phyloP scores from a whole-genome alignment of 2,797 vertebrate species.

The Onychomys torridus region DNA sequence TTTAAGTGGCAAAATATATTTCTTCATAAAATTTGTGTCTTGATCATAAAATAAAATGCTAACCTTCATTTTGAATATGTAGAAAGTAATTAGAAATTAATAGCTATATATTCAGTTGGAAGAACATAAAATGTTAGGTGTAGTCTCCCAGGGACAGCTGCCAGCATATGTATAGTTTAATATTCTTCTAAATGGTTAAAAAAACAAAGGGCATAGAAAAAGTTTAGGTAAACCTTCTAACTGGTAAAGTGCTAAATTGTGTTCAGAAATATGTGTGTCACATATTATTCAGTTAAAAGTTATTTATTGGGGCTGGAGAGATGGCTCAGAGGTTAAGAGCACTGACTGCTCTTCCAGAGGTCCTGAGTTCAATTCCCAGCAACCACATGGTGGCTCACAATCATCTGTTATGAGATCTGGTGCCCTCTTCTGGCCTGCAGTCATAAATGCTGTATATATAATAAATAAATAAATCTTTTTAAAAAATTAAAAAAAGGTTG shows the following conservation, averaged over 20 bases:
- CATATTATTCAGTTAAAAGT: slow-evolving; percentile 26
- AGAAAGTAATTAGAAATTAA: not conserved
- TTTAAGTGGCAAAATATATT: slow-evolving; percentile 29
- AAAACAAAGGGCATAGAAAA: not conserved
- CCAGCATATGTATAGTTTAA: not conserved
- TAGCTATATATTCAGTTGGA: not conserved
- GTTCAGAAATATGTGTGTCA: not conserved
- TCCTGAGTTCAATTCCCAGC: too few species aligned
- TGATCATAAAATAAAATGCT: slow-evolving; percentile 28
- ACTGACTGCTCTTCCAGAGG: too few species aligned
- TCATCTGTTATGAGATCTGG: too few species aligned
- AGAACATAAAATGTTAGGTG: slow-evolving; percentile 38
- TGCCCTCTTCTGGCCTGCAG: too few species aligned
- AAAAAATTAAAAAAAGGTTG: too few species aligned
- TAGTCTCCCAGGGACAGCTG: not conserved
- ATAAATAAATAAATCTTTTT: too few species aligned
- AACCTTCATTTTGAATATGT: not conserved
- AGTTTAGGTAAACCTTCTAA: slow-evolving; percentile 37
- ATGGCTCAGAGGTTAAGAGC: too few species aligned
- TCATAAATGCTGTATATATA: too few species aligned
- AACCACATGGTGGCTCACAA: too few species aligned
- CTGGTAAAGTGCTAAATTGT: slow-evolving; percentile 35
- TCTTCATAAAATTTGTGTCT: slow-evolving; percentile 44
- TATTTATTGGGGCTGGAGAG: too few species aligned
- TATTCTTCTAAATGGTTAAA: slow-evolving; percentile 27